Evolutionary conservation across 2,888 invertebrate genomes (phyloP).

Genomic region (Alviniconcha strummeri): DNA sequence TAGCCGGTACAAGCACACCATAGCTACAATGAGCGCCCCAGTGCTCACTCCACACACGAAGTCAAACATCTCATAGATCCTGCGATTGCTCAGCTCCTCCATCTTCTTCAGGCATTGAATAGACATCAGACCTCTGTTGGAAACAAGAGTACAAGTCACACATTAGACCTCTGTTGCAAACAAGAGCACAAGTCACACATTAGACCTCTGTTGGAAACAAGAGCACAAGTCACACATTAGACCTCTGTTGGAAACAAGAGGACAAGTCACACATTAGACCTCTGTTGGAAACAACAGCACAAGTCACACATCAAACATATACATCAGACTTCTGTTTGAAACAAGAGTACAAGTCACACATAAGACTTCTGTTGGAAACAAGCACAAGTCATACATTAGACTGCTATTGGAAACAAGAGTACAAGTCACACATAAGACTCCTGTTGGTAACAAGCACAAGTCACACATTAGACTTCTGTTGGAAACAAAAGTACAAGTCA

Average conservation of each 20-base stretch:
- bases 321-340: too few species aligned
- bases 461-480: too few species aligned
- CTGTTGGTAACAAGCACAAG: too few species aligned
- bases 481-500: too few species aligned
- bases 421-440: too few species aligned
- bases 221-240: too few species aligned
- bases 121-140: slow-evolving; percentile 85
- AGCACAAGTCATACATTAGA: not conserved
- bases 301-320: too few species aligned
- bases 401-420: too few species aligned
- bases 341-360: slow-evolving; percentile 73
- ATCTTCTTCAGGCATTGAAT: slow-evolving; percentile 87
- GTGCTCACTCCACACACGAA: slow-evolving; percentile 79
- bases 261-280: too few species aligned
- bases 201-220: too few species aligned
- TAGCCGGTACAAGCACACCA: slow-evolving; percentile 59
- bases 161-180: not conserved
- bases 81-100: slow-evolving; percentile 78
- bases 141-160: slow-evolving; percentile 1
- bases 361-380: slow-evolving; percentile 80
- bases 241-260: too few species aligned
- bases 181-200: not conserved
- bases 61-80: slow-evolving; percentile 88
- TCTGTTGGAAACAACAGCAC: too few species aligned
- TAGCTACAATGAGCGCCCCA: slow-evolving; percentile 74